Conservation (phyloP, 2,888 invertebrate species). For the Spatulosminthurus flaviceps region DNA sequence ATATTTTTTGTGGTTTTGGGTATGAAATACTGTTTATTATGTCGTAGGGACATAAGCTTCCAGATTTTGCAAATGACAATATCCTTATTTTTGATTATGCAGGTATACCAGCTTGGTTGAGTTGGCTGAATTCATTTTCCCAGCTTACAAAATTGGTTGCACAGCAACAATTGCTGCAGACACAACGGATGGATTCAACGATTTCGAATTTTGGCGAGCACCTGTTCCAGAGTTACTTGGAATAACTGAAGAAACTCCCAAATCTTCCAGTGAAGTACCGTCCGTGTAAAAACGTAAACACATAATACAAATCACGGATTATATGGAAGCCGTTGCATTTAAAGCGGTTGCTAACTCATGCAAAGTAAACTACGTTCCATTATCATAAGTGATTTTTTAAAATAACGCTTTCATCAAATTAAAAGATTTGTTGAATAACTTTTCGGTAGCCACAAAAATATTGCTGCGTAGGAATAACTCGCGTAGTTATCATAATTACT, state of each 20-base stretch:
- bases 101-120: slow-evolving; percentile 95
- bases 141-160: slow-evolving; percentile 67
- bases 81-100: slow-evolving; percentile 62
- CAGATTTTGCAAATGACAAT: not conserved
- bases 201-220: slow-evolving; percentile 93
- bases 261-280: not conserved
- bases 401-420: not conserved
- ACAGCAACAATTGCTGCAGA: not conserved
- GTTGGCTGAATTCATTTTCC: slow-evolving; percentile 96
- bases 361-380: not conserved
- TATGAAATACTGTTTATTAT: not conserved
- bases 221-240: slow-evolving; percentile 71
- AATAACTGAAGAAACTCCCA: not conserved
- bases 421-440: not conserved
- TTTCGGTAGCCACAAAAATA: not conserved
- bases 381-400: no score
- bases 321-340: no score
- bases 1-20: not conserved
- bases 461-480: not conserved
- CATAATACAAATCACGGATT: not conserved
- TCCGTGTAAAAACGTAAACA: not conserved
- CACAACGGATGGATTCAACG: slow-evolving; percentile 76
- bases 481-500: not conserved
- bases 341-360: not conserved
- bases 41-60: no score